Base-by-base conservation (phyloP, 2,888 invertebrate species). In the Imbricaverruca yamaguchii region DNA sequence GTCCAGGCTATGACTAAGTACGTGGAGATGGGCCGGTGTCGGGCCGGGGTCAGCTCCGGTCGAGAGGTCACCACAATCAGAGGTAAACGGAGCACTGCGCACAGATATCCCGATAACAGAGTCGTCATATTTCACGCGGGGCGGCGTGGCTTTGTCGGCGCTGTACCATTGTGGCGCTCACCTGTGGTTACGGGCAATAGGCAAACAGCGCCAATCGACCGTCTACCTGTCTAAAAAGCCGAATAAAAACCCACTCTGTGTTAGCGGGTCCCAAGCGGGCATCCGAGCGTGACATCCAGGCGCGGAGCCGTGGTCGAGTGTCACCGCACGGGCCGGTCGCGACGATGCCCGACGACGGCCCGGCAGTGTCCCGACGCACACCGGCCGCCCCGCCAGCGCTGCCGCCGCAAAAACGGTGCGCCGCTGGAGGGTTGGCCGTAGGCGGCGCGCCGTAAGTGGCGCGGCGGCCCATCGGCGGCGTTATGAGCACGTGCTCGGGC, bases 51-150 rank as follows among this genome's bases (percentile, higher is more conserved):
- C 67, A n/a, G 67, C 67, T 39, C 11, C 15, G 67, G 67, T 67
- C 67, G 15, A 12, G 13, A 15, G 67, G 67, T 25, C 67, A 39
- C 23, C 67, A 67, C 67, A 67, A 67, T 67, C 67, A 67, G 67
- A 67, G 25, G 67, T 67, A 67, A 67, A 67, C 67, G 67, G 67
- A 13, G 67, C 67, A 39, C 13, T 15, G 67, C 67, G 67, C 67
- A 67, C 25, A 67, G 67, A 67, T 67, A 67, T 15, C 23, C 67
- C 67, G 67, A 67, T 67, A 67, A 67, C 67, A 39, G 67, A 15
- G 67, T 67, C 67, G 67, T 23, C 67, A 67, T 67, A 67, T 67
- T 67, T 67, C 67, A 67, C 25, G 67, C 3, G 67, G 59, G 67
- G 13, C 67, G 67, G 67, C 67, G 13, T 15, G 59, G 67, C 67